Conservation (phyloP, 2,797 vertebrate species). For the Eleutherodactylus coqui region DNA sequence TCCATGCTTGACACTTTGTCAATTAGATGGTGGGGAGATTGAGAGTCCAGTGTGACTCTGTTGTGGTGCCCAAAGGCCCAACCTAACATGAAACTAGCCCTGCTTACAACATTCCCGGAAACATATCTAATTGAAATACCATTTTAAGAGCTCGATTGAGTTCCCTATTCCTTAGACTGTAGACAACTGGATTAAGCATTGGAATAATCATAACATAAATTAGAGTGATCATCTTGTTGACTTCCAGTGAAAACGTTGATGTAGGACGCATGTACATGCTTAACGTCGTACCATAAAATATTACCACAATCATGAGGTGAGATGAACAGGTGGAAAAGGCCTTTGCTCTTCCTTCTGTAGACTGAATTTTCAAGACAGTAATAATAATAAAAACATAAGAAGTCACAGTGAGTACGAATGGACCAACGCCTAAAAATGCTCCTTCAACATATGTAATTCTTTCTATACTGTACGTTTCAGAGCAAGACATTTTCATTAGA, state of each 20-base stretch:
- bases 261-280: slow-evolving; percentile 34
- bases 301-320: slow-evolving; percentile 62
- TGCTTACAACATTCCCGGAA: not conserved
- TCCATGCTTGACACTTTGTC: not conserved
- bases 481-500: slow-evolving; percentile 38
- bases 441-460: slow-evolving; percentile 32
- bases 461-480: slow-evolving; percentile 8
- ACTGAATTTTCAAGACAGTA: slow-evolving; percentile 29
- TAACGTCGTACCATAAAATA: slow-evolving; percentile 57
- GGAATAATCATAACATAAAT: slow-evolving; percentile 67
- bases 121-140: slow-evolving; percentile 2
- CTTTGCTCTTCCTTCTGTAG: slow-evolving; percentile 47
- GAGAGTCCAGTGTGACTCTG: too few species aligned
- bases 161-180: slow-evolving; percentile 70
- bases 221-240: slow-evolving; percentile 60
- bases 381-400: slow-evolving; percentile 44
- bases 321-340: slow-evolving; percentile 63
- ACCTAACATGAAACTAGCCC: not conserved
- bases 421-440: slow-evolving; percentile 30
- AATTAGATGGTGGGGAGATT: not conserved
- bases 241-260: not conserved
- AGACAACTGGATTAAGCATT: slow-evolving; percentile 69
- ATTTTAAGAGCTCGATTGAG: slow-evolving; percentile 62
- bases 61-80: not conserved
- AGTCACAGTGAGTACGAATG: slow-evolving; percentile 32